Evolutionary conservation across 1,140 invertebrate genomes (phyloP).

Genomic region (Drosophila murphyi): DNA sequence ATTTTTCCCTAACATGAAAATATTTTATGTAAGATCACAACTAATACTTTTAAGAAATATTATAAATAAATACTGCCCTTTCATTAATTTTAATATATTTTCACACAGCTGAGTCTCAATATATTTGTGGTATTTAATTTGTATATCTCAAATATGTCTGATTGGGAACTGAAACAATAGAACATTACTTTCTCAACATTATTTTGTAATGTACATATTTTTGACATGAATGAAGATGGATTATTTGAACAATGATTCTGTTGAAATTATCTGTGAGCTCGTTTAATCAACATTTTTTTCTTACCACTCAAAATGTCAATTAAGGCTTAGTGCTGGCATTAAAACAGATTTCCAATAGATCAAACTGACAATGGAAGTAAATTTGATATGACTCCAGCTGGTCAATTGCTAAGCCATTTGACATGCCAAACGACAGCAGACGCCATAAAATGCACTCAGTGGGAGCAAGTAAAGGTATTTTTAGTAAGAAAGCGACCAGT

Average conservation of each 20-base stretch:
- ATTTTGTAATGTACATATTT: too few relatives aligned
- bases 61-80: too few relatives aligned
- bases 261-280: not conserved
- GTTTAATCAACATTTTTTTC: slow-evolving; percentile 5
- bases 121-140: too few relatives aligned
- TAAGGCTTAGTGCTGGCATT: slow-evolving; percentile 2
- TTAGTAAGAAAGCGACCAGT: slow-evolving; percentile 24
- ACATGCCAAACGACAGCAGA: slow-evolving; percentile 17
- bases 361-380: slow-evolving; percentile 3
- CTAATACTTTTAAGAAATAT: too few relatives aligned
- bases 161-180: too few relatives aligned
- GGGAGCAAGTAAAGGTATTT: slow-evolving; percentile 39
- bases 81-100: too few relatives aligned
- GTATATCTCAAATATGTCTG: too few relatives aligned
- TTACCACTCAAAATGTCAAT: slow-evolving; percentile 32
- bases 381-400: slow-evolving; percentile 5
- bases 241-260: not conserved
- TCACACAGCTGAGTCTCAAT: too few relatives aligned
- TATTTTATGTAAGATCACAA: too few relatives aligned
- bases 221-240: too few relatives aligned
- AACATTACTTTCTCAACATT: too few relatives aligned
- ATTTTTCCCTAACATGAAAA: too few relatives aligned
- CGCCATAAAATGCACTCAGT: slow-evolving; percentile 1
- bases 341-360: slow-evolving; percentile 2
- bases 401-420: slow-evolving; percentile 12